Conservation (phyloP, 37 sponge, comb jelly and placozoan species). For the Cliona cf. orientalis region DNA sequence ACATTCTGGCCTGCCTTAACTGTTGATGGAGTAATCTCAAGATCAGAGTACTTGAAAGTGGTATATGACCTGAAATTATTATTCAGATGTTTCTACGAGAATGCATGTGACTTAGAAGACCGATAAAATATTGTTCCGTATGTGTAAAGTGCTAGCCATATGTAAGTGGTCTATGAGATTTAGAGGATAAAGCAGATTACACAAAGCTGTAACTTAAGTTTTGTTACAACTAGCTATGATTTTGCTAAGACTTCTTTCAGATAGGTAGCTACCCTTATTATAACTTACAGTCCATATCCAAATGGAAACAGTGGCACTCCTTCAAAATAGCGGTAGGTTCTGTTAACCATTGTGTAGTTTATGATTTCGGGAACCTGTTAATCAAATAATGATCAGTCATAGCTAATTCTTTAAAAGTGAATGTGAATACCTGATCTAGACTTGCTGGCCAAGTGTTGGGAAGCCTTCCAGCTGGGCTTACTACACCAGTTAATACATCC, state of each 20-base stretch:
- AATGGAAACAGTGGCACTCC: constrained; percentile 55
- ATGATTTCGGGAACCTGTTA: constrained; percentile 52
- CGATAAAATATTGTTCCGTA: too few species aligned
- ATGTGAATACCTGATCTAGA: constrained; percentile 37
- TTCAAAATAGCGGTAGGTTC: constrained; percentile 68
- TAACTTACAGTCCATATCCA: constrained; percentile 72
- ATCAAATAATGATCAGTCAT: too few species aligned
- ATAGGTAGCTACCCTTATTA: background rate
- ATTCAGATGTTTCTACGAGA: too few species aligned
- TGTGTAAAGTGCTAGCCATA: too few species aligned
- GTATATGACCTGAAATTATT: constrained; percentile 47
- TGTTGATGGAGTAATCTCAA: constrained; percentile 17
- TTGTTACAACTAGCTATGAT: background rate
- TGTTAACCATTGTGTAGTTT: constrained; percentile 64
- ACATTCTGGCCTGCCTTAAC: constrained; percentile 30
- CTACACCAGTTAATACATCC: constrained; percentile 34
- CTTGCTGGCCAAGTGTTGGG: constrained; percentile 72
- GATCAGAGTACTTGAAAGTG: constrained; percentile 38
- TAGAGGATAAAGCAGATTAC: background rate
- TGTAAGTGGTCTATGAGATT: background rate
- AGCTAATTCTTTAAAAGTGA: too few species aligned
- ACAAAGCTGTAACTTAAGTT: background rate
- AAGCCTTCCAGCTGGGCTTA: constrained; percentile 54
- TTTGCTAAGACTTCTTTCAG: background rate
- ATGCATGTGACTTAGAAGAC: too few species aligned